Conservation (phyloP, 2,113 vertebrate species). For the Mirounga angustirostris region DNA sequence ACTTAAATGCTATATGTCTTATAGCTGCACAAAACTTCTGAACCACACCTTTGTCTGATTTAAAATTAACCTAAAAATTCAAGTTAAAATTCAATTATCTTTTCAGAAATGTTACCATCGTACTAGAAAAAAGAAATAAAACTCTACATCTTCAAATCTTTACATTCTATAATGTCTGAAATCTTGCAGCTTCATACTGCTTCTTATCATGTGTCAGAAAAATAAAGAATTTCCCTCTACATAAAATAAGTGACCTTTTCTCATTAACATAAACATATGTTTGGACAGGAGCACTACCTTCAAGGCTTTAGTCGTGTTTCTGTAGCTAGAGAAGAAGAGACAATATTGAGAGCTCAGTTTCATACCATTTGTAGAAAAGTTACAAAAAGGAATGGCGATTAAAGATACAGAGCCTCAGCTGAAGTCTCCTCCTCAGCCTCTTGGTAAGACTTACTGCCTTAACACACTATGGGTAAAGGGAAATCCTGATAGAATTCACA, state of each 20-base stretch:
- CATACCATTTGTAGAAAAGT: constrained; percentile 4
- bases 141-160: constrained; percentile 13
- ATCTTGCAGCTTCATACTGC: not conserved
- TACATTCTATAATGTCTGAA: not conserved
- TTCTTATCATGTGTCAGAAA: constrained; percentile 10
- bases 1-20: not conserved
- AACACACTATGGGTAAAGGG: not conserved
- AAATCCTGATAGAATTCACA: not conserved
- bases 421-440: not conserved
- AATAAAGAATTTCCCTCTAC: not conserved
- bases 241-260: constrained; percentile 19
- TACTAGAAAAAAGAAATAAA: not conserved
- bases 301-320: not conserved
- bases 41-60: not conserved
- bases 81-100: not conserved
- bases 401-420: not conserved
- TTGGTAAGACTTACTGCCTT: not conserved
- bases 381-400: not conserved
- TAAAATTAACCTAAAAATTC: constrained; percentile 25
- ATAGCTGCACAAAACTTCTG: not conserved
- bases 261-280: constrained; percentile 34
- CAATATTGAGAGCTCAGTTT: not conserved
- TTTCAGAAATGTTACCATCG: not conserved
- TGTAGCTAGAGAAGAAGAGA: not conserved
- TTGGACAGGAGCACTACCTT: not conserved